A percentile compares a stretch with the other conserved stretches of the same genome.
phyloP scores from a whole-genome alignment of 1,140 invertebrate species.

The Lysiphlebus fabarum region DNA sequence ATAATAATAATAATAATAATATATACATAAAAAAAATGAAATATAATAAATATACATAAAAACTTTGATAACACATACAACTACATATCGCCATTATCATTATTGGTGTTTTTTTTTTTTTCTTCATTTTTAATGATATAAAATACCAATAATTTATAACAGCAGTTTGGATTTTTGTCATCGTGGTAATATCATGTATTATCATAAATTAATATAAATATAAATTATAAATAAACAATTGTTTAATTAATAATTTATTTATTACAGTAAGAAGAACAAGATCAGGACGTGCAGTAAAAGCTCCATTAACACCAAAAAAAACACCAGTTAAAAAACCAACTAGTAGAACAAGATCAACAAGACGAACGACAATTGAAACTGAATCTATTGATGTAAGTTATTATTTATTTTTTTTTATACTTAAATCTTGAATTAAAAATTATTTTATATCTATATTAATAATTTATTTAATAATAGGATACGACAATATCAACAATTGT shows the following conservation, averaged over 20 bases:
- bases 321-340: slow-evolving; percentile 40
- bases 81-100: slow-evolving; percentile 24
- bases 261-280: slow-evolving; percentile 41
- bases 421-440: neutral
- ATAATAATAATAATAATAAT: no score
- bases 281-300: slow-evolving; percentile 38
- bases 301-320: slow-evolving; percentile 32
- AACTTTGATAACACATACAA: slow-evolving; percentile 9
- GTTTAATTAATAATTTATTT: slow-evolving; percentile 6
- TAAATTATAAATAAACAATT: no score
- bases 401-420: slow-evolving; percentile 1
- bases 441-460: neutral
- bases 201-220: no score
- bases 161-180: neutral
- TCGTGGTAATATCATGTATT: slow-evolving; percentile 7
- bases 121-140: slow-evolving; percentile 13
- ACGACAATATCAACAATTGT: slow-evolving; percentile 29
- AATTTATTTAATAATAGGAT: slow-evolving; percentile 14
- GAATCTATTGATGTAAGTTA: slow-evolving; percentile 23
- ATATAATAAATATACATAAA: neutral
- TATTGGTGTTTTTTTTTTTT: no score
- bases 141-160: slow-evolving; percentile 1
- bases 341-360: slow-evolving; percentile 33
- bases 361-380: slow-evolving; percentile 29
- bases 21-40: no score